phyloP scores from a whole-genome alignment of 2,113 vertebrate genomes.

The Perca schrenkii region DNA sequence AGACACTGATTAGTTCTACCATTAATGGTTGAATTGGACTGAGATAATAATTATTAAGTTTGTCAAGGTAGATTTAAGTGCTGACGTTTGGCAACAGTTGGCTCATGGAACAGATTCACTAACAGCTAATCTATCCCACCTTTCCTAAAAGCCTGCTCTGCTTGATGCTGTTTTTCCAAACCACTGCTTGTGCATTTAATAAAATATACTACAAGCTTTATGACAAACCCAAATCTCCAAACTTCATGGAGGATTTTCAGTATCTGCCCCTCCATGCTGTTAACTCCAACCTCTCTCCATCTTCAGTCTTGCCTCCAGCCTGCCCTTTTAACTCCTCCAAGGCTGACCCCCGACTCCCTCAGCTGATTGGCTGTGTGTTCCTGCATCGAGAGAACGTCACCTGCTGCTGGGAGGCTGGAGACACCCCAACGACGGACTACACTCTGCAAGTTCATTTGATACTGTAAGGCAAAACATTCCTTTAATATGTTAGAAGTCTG shows the following conservation, averaged over 20 bases:
- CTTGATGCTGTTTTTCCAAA: not conserved
- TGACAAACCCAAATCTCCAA: not conserved
- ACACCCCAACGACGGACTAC: constrained; percentile 38
- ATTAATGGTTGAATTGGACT: not conserved
- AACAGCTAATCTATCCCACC: not conserved
- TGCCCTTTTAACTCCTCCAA: constrained; percentile 4
- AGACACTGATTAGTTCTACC: too few relatives aligned
- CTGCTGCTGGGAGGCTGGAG: constrained; percentile 72
- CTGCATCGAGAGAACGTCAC: constrained; percentile 66
- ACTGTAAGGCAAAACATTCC: constrained; percentile 45
- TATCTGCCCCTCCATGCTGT: not conserved
- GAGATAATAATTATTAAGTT: not conserved
- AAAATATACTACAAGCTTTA: not conserved
- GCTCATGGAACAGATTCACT: not conserved
- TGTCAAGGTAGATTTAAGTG: not conserved
- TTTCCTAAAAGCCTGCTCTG: not conserved
- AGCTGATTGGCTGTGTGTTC: constrained; percentile 68
- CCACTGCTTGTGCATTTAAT: not conserved
- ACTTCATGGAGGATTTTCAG: not conserved
- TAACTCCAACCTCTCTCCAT: constrained; percentile 28
- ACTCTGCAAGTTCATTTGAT: constrained; percentile 58
- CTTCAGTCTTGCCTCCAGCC: constrained; percentile 11
- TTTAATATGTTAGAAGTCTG: not conserved
- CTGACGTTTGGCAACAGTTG: not conserved
- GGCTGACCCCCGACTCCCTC: constrained; percentile 13